Evolutionary conservation across 1,140 invertebrate species (phyloP), one percentile per base, ranked within the genome.

Genomic region (Catajapyx aquilonaris): DNA sequence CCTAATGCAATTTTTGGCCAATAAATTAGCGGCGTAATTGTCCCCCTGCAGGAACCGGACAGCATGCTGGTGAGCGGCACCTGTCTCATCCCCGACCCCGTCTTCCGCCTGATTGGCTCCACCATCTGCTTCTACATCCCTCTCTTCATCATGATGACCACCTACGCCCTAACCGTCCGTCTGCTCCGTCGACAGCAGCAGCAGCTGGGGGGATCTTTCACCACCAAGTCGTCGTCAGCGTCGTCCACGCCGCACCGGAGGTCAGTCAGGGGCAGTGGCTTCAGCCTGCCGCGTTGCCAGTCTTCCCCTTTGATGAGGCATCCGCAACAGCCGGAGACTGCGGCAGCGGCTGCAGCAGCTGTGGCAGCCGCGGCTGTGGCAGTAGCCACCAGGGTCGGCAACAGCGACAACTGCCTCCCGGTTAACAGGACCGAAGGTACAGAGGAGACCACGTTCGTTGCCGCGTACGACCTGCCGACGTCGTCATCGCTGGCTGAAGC

Each of bases 41-140:
- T n/a, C n/a, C n/a, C n/a, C n/a, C n/a, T n/a, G n/a, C 63, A 81
- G 76, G 73, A 83, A 51, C 73, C 78, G 49, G 70, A 76, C 34
- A 79, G 76, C 5, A 69, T 84, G 15, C 60, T 85, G 37, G 73
- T 80, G 25, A 73, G 75, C 31, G 80, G 79, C 1, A 70, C 70
- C 9, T 86, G 81, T 50, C 76, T 81, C 55, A 83, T 86, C 48
- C 81, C 81, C 1, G 80, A 85, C 55, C 78, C 81, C 1, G 61
- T 84, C 2, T 91, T 88, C 63, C 84, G 87, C 53, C 68, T 90
- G 40, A 85, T 90, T 45, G 87, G 85, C 11, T 90, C 85, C 25
- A 77, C 94, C 46, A 73, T 93, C 45, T 88, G 85, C 44, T 97
- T 97, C 59, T 93, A 93, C 60, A 86, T 95, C 42, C 91, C 91